Percentiles rank a stretch among this genome's conserved stretches.
Evolutionary conservation across 1,140 invertebrate genomes (phyloP).

Genomic region (Episyrphus balteatus): DNA sequence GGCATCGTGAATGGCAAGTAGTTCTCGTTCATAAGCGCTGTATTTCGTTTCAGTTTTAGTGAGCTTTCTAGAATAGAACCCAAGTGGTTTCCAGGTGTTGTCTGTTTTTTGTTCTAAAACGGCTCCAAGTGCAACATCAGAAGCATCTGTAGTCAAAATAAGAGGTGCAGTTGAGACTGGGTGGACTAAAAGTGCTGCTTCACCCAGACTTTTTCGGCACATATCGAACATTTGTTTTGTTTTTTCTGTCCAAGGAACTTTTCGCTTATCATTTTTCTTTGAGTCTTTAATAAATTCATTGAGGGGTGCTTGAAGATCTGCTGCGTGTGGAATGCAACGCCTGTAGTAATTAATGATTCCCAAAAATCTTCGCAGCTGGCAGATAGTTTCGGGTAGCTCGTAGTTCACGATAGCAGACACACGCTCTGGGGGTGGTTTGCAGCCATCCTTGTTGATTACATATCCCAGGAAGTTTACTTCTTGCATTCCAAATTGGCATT

Average conservation of each 20-base stretch:
- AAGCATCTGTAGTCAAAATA: neutral
- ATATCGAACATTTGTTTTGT: too few species aligned
- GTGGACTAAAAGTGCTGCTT: neutral
- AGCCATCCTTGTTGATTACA: slow-evolving; percentile 5
- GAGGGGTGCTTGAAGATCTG: slow-evolving; percentile 12
- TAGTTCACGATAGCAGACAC: slow-evolving; percentile 13
- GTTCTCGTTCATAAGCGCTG: too few species aligned
- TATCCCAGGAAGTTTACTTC: slow-evolving; percentile 18
- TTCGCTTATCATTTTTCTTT: slow-evolving; percentile 17
- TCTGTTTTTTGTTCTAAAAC: neutral
- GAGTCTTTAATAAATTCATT: slow-evolving; percentile 8
- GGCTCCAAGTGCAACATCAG: neutral
- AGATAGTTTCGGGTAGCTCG: slow-evolving; percentile 13
- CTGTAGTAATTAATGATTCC: slow-evolving; percentile 30
- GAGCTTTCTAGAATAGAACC: too few species aligned
- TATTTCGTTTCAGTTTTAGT: too few species aligned
- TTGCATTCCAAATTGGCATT: slow-evolving; percentile 19
- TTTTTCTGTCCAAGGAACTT: slow-evolving; percentile 7
- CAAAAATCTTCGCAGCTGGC: slow-evolving; percentile 21
- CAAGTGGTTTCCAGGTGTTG: neutral
- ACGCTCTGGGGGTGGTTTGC: slow-evolving; percentile 9
- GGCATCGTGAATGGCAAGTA: too few species aligned
- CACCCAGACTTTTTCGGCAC: too few species aligned
- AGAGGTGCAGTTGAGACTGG: neutral
- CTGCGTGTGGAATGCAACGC: slow-evolving; percentile 18